Evolutionary conservation across 2,797 vertebrate genomes (phyloP), one percentile per base, ranked within the genome.

Genomic region (Pipistrellus pipistrellus): DNA sequence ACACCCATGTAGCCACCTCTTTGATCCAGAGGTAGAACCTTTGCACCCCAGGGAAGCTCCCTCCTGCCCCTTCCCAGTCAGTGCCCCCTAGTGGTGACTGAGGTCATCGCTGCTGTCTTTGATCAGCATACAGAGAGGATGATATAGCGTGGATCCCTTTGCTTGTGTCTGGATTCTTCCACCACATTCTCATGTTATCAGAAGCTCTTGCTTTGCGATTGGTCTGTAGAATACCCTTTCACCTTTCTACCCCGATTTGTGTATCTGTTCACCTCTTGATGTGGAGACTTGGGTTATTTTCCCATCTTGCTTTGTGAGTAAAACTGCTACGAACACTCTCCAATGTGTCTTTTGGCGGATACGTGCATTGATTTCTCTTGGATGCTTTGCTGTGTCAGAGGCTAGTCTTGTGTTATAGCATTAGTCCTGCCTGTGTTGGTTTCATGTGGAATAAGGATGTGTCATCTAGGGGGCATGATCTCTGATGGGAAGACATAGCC

Each of bases 221-320:
- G 23, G 32, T 75, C 23, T 38, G 41, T 18, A 14, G 23, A n/a
- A 3, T 11, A 8, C 27, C 53, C 6, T 7, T 81, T 3, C 41
- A 17, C 0, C 6, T 3, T 75, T 3, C 55, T 11, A 32, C 15
- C 59, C 21, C n/a, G 3, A 0, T 23, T 17, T 30, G 4, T 6
- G 23, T 27, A 15, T 55, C 53, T 30, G 0, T 48, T 68, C n/a
- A 8, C 68, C 51, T 53, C 13, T 35, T 32, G 15, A 21, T 9
- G 59, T 4, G 73, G 25, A 5, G 7, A 2, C 30, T 27, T 25
- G 76, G 9, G 27, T 71, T 68, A 32, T 5, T 38, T 66, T 82
- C 48, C 20, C 38, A 21, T 77, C 62, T 83, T 18, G 73, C 3
- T 72, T 59, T 68, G 41, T 48, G 78, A 41, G 20, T 18, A 32